These are phyloP conservation scores for Heliothis peltigera DNA, from an alignment of 2,888 invertebrate genomes.

Conservation along the genomic window DNA sequence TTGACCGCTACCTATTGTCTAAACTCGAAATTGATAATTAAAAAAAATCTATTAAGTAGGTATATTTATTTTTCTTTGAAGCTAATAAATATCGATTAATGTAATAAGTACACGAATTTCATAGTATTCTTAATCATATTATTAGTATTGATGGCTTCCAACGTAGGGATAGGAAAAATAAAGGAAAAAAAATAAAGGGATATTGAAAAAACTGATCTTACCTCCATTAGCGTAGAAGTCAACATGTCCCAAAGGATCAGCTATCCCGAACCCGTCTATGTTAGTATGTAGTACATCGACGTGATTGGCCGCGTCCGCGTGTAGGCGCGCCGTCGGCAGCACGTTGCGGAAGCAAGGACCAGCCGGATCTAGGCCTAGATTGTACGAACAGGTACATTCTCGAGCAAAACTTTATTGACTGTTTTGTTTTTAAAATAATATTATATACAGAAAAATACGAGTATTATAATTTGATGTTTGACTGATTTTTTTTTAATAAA, in stretches of 20 bases:
- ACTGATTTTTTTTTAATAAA: too few species aligned
- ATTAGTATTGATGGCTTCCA: conserved; percentile 75
- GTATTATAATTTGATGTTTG: too few species aligned
- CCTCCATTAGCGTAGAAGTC: conserved; percentile 86
- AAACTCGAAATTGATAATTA: too few species aligned
- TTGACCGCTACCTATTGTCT: too few species aligned
- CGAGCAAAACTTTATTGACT: not conserved
- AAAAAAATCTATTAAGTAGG: too few species aligned
- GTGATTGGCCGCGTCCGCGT: conserved; percentile 71
- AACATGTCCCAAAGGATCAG: conserved; percentile 79
- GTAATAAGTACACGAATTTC: conserved; percentile 52
- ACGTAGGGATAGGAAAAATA: too few species aligned
- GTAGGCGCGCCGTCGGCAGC: conserved; percentile 72
- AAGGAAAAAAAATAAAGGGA: too few species aligned
- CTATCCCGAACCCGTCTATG: conserved; percentile 84
- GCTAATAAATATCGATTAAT: conserved; percentile 55
- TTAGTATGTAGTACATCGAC: conserved; percentile 84
- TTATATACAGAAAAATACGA: too few species aligned
- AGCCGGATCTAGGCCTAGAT: conserved; percentile 81
- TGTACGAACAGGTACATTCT: not conserved
- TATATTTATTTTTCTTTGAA: too few species aligned
- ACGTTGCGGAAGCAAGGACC: conserved; percentile 85
- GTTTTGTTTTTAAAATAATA: too few species aligned
- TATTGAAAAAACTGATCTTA: too few species aligned
- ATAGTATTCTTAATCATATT: conserved; percentile 47